These are phyloP conservation scores for Chaetura pelagica DNA, from an alignment of 2,113 vertebrate genomes.

Conservation along the genomic window DNA sequence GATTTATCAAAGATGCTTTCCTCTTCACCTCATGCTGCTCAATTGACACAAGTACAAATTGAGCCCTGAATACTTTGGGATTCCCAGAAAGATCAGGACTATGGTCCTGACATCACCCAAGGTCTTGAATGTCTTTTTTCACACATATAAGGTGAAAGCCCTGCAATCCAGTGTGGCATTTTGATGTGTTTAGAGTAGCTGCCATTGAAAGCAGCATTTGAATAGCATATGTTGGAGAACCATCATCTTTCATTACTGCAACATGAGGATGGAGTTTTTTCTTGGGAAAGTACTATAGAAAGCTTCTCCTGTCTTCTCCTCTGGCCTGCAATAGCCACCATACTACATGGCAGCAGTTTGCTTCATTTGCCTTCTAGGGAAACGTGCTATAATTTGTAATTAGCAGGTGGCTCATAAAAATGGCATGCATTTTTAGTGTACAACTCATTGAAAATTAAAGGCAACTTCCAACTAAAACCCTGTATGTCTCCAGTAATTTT, in stretches of 20 bases:
- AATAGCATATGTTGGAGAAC: not conserved
- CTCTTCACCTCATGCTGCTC: not conserved
- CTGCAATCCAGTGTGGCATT: not conserved
- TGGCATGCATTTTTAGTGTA: not conserved
- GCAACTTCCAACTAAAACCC: not conserved
- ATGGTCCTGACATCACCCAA: not conserved
- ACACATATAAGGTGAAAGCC: not conserved
- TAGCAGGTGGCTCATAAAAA: not conserved
- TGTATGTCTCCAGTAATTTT: not conserved
- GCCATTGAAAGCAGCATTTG: not conserved
- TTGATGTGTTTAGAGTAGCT: not conserved
- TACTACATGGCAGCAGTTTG: not conserved
- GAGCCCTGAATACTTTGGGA: not conserved
- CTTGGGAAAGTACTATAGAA: not conserved
- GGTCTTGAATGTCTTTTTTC: not conserved
- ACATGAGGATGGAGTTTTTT: not conserved
- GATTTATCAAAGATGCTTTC: not conserved
- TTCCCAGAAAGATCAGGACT: not conserved
- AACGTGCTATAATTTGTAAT: not conserved
- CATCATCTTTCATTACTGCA: not conserved
- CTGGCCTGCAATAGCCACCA: not conserved
- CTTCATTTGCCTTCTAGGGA: not conserved
- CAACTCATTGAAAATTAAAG: constrained; percentile 18
- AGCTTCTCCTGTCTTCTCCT: not conserved
- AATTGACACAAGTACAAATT: not conserved